Evolutionary conservation across 2,113 vertebrate species (phyloP).

Genomic region (Microtus montanus): DNA sequence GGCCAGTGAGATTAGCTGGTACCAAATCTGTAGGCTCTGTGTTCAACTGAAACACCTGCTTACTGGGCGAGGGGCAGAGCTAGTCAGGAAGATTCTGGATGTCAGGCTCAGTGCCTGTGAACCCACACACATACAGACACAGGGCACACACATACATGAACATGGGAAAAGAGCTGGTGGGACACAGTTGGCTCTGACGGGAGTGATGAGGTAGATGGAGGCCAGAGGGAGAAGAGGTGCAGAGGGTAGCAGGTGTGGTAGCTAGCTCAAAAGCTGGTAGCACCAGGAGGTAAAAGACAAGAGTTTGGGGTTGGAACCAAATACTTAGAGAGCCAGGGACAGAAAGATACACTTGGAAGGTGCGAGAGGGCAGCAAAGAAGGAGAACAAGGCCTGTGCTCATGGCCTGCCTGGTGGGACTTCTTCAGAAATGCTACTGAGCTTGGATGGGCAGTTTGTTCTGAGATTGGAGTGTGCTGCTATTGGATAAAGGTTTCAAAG

Average conservation of each 20-base stretch:
- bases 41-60: neutral
- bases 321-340: neutral
- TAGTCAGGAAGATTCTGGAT: neutral
- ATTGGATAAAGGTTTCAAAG: constrained; percentile 19
- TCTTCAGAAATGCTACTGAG: neutral
- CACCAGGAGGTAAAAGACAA: neutral
- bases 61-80: neutral
- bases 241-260: neutral
- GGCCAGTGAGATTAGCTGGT: neutral
- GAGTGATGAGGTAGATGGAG: neutral
- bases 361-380: neutral
- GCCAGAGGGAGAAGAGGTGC: neutral
- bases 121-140: neutral
- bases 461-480: neutral
- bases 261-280: neutral
- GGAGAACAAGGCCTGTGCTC: neutral
- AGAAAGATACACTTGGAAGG: neutral
- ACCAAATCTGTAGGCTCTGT: neutral
- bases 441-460: neutral
- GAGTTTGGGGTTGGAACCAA: neutral
- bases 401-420: no score
- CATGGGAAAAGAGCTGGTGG: no score
- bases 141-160: neutral
- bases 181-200: neutral
- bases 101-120: neutral